These are phyloP conservation scores for Corythaeola cristata DNA, from an alignment of 2,113 vertebrate genomes.

Conservation along the genomic window DNA sequence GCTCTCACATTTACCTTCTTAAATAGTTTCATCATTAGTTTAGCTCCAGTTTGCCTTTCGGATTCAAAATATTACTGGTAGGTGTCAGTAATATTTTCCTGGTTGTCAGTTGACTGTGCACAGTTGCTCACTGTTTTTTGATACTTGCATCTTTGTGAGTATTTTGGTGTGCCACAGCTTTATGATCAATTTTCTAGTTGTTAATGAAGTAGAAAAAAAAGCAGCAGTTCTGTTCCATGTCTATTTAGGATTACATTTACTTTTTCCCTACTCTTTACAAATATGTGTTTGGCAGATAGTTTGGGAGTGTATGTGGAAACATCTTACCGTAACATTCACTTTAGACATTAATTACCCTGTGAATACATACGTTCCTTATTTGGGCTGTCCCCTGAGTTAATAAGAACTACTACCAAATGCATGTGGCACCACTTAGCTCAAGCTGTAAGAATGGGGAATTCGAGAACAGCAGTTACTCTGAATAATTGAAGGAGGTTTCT, in stretches of 20 bases:
- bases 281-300: background rate
- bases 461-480: slow-evolving; percentile 13
- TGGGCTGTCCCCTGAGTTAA: background rate
- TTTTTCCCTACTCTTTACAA: background rate
- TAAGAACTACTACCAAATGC: background rate
- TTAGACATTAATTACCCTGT: background rate
- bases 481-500: slow-evolving; percentile 72
- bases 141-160: background rate
- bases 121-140: background rate
- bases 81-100: background rate
- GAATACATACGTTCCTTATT: background rate
- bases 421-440: background rate
- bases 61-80: background rate
- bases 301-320: background rate
- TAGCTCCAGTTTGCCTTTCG: background rate
- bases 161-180: background rate
- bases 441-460: slow-evolving; percentile 57
- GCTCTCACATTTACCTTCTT: background rate
- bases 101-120: background rate
- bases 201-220: background rate
- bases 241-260: background rate
- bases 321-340: background rate
- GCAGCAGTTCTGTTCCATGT: background rate
- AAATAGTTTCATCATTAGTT: background rate
- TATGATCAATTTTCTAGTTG: background rate